Conservation (phyloP, 2,113 vertebrate genomes). For the Indicator indicator region DNA sequence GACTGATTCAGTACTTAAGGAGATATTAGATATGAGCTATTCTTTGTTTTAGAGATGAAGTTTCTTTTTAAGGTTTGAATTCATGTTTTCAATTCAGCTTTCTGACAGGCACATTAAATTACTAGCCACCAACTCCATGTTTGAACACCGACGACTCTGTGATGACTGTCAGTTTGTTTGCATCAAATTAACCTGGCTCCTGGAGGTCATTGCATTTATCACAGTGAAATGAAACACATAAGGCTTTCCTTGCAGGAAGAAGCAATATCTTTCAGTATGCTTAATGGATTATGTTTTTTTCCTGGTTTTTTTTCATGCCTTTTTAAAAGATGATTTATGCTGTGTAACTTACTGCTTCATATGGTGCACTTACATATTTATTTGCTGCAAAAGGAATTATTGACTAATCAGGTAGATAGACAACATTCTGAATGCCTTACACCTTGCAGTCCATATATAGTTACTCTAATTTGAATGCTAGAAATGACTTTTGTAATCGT, state of each 20-base stretch:
- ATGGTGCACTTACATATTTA: background rate
- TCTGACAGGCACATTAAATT: background rate
- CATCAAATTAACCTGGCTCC: background rate
- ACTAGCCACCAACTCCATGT: background rate
- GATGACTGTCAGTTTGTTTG: background rate
- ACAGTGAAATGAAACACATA: background rate
- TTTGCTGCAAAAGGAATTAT: background rate
- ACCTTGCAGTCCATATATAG: background rate
- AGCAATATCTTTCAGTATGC: background rate
- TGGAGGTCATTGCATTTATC: background rate
- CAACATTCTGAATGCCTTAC: background rate
- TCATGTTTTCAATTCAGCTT: background rate
- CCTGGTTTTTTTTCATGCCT: background rate
- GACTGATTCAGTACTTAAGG: background rate
- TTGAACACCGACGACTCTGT: background rate
- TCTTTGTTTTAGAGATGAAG: background rate
- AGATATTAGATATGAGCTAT: background rate
- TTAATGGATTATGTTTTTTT: background rate
- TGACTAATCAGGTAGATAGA: background rate
- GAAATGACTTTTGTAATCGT: background rate
- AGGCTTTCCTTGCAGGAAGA: background rate
- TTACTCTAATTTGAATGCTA: constrained; percentile 9
- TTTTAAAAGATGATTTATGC: background rate
- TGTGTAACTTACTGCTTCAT: background rate
- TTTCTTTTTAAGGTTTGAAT: background rate